Evolutionary conservation across 2,888 invertebrate genomes (phyloP).

Genomic region (Ennomos erosarius): DNA sequence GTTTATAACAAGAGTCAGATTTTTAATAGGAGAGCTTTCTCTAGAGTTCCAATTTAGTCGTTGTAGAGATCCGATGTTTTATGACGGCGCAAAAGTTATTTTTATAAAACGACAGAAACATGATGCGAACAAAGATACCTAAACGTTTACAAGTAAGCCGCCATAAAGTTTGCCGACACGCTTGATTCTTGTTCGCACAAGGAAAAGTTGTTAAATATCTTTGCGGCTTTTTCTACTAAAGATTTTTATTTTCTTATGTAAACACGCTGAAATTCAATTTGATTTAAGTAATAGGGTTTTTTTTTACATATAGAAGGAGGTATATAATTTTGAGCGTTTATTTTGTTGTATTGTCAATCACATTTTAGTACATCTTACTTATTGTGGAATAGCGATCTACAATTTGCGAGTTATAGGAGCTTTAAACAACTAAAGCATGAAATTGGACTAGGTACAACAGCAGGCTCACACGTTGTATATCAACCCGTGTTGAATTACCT

Average conservation of each 20-base stretch:
- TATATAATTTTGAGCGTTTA: too few relatives aligned
- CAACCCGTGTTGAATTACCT: slow-evolving; percentile 35
- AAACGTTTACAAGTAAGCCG: slow-evolving; percentile 1
- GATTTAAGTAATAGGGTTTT: too few relatives aligned
- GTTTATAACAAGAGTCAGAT: slow-evolving; percentile 15
- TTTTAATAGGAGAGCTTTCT: slow-evolving; percentile 11
- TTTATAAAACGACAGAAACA: slow-evolving; percentile 9
- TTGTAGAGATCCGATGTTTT: slow-evolving; percentile 17
- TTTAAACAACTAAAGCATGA: slow-evolving; percentile 33
- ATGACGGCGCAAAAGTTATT: slow-evolving; percentile 8
- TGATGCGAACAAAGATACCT: slow-evolving; percentile 17
- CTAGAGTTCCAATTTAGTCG: slow-evolving; percentile 18
- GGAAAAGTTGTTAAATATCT: slow-evolving; percentile 42
- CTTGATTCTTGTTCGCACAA: slow-evolving; percentile 34
- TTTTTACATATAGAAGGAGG: too few relatives aligned
- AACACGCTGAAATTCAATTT: slow-evolving; percentile 2
- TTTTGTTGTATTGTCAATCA: too few relatives aligned
- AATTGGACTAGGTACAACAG: slow-evolving; percentile 36
- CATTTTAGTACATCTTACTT: too few relatives aligned
- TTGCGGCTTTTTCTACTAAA: slow-evolving; percentile 41
- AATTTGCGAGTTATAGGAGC: slow-evolving; percentile 22
- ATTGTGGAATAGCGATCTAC: neutral
- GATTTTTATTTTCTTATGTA: slow-evolving; percentile 30
- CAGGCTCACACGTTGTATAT: slow-evolving; percentile 30
- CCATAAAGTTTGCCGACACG: slow-evolving; percentile 18